A percentile compares a stretch with the other conserved stretches of the same genome.
These are phyloP conservation scores for Takifugu rubripes DNA, from an alignment of 2,797 vertebrate species.

Conservation along the genomic window DNA sequence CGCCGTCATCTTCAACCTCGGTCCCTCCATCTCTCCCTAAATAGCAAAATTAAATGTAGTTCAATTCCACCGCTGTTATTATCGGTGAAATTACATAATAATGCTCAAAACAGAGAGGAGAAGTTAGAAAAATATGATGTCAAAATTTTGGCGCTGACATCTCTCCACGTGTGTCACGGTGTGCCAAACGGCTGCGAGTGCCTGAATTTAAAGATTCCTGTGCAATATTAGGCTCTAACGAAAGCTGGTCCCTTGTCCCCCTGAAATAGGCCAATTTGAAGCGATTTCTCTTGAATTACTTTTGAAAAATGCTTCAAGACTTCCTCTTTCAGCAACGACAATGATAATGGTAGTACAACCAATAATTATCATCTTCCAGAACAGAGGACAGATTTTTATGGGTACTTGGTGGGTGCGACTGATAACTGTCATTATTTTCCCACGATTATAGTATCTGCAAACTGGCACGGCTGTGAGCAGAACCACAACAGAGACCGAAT, in stretches of 20 bases:
- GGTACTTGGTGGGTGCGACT: slow-evolving; percentile 77
- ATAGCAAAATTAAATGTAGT: slow-evolving; percentile 65
- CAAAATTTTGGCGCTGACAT: slow-evolving; percentile 60
- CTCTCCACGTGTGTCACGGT: slow-evolving; percentile 60
- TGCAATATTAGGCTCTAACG: slow-evolving; percentile 74
- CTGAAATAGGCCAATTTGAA: slow-evolving; percentile 80
- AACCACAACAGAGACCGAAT: slow-evolving; percentile 60
- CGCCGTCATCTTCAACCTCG: slow-evolving; percentile 47
- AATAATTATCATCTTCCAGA: slow-evolving; percentile 83
- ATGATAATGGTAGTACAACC: slow-evolving; percentile 82
- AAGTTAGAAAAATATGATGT: slow-evolving; percentile 54
- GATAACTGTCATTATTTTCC: slow-evolving; percentile 82
- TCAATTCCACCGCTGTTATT: slow-evolving; percentile 69
- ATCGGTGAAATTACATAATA: slow-evolving; percentile 71
- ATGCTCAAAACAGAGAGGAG: slow-evolving; percentile 55
- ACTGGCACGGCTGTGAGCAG: slow-evolving; percentile 64
- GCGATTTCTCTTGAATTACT: slow-evolving; percentile 81
- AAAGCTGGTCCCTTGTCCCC: slow-evolving; percentile 68
- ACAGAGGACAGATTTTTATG: slow-evolving; percentile 79
- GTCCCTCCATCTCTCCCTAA: slow-evolving; percentile 66
- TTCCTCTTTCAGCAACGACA: slow-evolving; percentile 79
- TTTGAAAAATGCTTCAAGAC: slow-evolving; percentile 76
- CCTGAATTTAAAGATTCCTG: slow-evolving; percentile 74
- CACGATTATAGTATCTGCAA: slow-evolving; percentile 79
- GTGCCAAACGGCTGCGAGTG: slow-evolving; percentile 62